Base-by-base conservation (phyloP, 2,888 invertebrate species). In the Trissoscelio sp. region DNA sequence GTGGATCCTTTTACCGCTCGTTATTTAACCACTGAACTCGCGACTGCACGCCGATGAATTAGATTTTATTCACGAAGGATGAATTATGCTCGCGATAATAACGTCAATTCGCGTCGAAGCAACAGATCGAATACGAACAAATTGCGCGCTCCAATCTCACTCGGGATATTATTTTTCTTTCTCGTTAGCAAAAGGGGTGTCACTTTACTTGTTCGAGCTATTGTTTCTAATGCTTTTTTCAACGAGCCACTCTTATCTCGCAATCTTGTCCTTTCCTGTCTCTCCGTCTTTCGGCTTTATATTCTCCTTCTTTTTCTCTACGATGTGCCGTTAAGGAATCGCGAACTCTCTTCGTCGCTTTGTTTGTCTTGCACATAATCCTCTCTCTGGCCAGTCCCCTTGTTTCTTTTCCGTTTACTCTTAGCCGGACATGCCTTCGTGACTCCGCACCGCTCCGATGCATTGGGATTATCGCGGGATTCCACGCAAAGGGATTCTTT, bases 21-120 rank as follows among this genome's bases (percentile, higher is more conserved):
- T 87, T 88, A 88, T 88, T 87, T 85, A 87, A 85, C 85, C 86
- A 83, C 83, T 66, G 66, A 73, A 79, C 77, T 78, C 73, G 70
- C 81, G 79, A 70, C 83, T 82, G 79, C 78, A 70, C 58, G 81
- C 66, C 82, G 46, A 74, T 82, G 82, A 85, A 86, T 88, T 86
- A 85, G 83, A 86, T 87, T 87, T 85, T 85, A 85, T 85, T 86
- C 83, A 53, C 81, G 80, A 73, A 72, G 55, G 83, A 83, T 85
- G 82, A 85, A 85, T 86, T 84, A 86, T 85, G 83, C n/a, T 74
- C 78, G 81, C 80, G 81, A 87, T 85, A 87, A 85, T 86, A 85
- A 85, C 74, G 83, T 67, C 57, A 39, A 73, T 81, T 53, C 44
- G 44, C 44, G 34, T 7, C 12, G n/a, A 46, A 46, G 66, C 70